Evolutionary conservation across 92 coral and sea anemone species (phyloP).

Genomic region (Galaxea fascicularis): DNA sequence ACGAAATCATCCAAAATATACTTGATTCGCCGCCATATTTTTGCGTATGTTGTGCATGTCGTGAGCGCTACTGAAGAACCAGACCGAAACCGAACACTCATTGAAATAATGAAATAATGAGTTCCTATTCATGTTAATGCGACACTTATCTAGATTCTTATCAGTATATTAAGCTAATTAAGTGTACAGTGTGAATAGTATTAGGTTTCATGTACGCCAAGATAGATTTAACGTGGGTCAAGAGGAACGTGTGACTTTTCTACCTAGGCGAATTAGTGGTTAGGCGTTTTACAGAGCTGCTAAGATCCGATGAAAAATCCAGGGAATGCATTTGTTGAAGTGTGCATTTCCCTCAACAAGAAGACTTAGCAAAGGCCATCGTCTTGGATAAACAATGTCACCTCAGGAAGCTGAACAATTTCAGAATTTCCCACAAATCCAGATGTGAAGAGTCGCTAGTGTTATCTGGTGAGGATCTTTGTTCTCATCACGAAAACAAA

Average conservation of each 20-base stretch:
- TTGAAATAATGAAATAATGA: slow-evolving; percentile 53
- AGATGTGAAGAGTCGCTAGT: slow-evolving; percentile 54
- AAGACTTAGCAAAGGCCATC: slow-evolving; percentile 9
- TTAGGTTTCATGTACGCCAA: slow-evolving; percentile 67
- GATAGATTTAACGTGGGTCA: slow-evolving; percentile 58
- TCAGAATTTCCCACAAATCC: slow-evolving; percentile 46
- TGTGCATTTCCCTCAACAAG: slow-evolving; percentile 24
- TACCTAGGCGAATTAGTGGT: slow-evolving; percentile 21
- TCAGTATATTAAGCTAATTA: slow-evolving; percentile 85
- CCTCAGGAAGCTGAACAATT: slow-evolving; percentile 53
- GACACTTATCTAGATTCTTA: slow-evolving; percentile 85
- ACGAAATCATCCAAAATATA: not conserved
- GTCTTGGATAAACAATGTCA: slow-evolving; percentile 14
- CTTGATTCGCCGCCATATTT: not conserved
- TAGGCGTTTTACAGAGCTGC: slow-evolving; percentile 19
- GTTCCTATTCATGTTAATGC: slow-evolving; percentile 76
- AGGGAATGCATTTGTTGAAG: not conserved
- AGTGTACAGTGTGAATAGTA: slow-evolving; percentile 55
- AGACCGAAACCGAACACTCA: slow-evolving; percentile 48
- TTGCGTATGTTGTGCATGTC: slow-evolving; percentile 40
- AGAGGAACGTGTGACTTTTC: slow-evolving; percentile 60
- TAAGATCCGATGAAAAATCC: slow-evolving; percentile 24
- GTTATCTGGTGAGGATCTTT: slow-evolving; percentile 52
- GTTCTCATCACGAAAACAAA: slow-evolving; percentile 52
- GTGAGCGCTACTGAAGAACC: slow-evolving; percentile 40